Percentiles rank a stretch among this genome's conserved stretches.
Evolutionary conservation across 2,797 vertebrate genomes (phyloP).

Genomic region (Fratercula arctica): DNA sequence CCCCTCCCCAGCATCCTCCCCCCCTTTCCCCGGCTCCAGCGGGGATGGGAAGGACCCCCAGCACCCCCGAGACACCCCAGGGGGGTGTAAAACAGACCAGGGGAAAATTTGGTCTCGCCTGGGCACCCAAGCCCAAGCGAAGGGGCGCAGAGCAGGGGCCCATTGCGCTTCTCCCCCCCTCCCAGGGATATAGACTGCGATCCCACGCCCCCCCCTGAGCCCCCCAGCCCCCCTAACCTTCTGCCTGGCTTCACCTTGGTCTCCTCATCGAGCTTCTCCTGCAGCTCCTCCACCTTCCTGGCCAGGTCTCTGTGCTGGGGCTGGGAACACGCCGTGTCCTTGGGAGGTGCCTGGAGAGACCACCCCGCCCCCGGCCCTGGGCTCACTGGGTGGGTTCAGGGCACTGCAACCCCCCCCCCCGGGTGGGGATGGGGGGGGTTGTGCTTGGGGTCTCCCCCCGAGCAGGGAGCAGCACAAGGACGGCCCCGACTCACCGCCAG

Average conservation of each 20-base stretch:
- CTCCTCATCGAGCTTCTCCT: constrained; percentile 78
- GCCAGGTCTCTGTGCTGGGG: constrained; percentile 77
- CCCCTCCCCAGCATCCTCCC: not conserved
- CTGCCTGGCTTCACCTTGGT: constrained; percentile 75
- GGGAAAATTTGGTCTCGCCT: not conserved
- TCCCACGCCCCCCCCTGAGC: accelerated
- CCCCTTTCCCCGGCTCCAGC: accelerated
- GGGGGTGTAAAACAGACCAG: not conserved
- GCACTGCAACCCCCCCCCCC: no score
- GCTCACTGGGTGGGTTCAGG: accelerated
- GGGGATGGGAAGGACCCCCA: not conserved
- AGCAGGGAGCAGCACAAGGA: not conserved
- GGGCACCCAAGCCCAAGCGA: not conserved
- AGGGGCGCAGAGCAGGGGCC: not conserved
- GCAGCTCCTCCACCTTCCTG: constrained; percentile 79
- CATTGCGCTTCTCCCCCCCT: accelerated
- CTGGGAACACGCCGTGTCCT: not conserved
- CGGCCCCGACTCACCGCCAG: constrained; percentile 76
- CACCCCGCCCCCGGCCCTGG: not conserved
- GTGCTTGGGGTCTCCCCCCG: not conserved
- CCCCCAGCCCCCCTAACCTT: not conserved
- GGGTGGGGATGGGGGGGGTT: no score
- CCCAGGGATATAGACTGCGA: not conserved
- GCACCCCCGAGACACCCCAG: not conserved
- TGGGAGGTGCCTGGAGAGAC: constrained; percentile 11